These are phyloP conservation scores for Drosophila heteroneura DNA, from an alignment of 2,888 invertebrate species.

Conservation along the genomic window DNA sequence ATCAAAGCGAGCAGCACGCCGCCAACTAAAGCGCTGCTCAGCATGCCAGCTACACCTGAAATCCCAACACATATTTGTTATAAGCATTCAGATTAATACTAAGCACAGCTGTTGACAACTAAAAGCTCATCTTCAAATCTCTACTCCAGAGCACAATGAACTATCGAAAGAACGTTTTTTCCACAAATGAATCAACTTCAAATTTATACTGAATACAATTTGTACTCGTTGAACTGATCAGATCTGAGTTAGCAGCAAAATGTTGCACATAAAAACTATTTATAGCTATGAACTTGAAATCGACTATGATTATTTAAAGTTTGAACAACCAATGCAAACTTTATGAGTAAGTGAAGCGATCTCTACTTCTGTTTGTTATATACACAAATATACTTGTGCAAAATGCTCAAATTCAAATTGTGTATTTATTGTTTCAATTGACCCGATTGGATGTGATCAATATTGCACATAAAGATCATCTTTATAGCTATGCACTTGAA, in stretches of 20 bases:
- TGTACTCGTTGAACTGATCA: neutral
- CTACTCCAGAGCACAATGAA: neutral
- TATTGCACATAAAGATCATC: neutral
- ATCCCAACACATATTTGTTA: neutral
- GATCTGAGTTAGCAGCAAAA: neutral
- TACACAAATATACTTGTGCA: neutral
- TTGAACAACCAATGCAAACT: neutral
- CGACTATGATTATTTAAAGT: neutral
- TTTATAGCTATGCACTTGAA: neutral
- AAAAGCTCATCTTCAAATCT: neutral
- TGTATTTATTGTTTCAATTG: neutral
- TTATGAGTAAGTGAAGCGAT: neutral
- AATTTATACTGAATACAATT: neutral
- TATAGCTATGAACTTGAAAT: neutral
- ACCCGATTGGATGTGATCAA: neutral
- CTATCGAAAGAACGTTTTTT: neutral
- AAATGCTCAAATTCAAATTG: neutral
- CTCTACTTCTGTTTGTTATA: neutral
- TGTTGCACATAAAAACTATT: neutral
- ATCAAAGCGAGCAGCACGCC: slow-evolving; percentile 64
- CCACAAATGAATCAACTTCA: neutral
- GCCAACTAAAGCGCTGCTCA: slow-evolving; percentile 64
- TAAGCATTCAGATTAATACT: neutral
- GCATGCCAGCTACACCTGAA: slow-evolving; percentile 53
- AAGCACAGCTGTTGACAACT: neutral